phyloP scores from a whole-genome alignment of 35 echinoderm and acorn worm species.

The Chiridota heheva region DNA sequence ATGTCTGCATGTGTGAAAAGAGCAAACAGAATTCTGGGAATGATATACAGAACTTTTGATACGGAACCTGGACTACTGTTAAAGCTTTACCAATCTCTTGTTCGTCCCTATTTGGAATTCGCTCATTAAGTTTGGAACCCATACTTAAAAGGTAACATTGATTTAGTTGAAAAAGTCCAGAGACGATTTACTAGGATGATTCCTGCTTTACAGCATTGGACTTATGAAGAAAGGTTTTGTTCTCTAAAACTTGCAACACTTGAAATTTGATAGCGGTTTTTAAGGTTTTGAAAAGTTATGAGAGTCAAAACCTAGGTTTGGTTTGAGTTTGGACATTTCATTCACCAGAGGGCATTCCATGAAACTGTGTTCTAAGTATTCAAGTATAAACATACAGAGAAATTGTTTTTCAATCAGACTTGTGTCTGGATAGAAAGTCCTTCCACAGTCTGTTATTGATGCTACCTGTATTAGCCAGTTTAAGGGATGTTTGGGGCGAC shows the following conservation, averaged over 20 bases:
- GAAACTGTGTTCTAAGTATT: no score
- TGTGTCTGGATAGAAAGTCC: no score
- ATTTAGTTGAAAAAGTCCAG: slow-evolving; percentile 21
- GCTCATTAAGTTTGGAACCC: slow-evolving; percentile 25
- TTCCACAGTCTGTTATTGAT: no score
- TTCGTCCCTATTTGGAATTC: slow-evolving; percentile 21
- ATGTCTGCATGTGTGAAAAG: neutral
- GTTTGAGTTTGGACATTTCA: no score
- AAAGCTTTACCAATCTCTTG: slow-evolving; percentile 38
- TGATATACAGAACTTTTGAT: neutral
- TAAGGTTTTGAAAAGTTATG: slow-evolving; percentile 14
- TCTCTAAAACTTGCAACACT: slow-evolving; percentile 4
- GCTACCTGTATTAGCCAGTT: no score
- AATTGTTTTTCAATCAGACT: no score
- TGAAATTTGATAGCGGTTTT: slow-evolving; percentile 25
- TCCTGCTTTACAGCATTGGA: slow-evolving; percentile 7
- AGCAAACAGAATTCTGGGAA: slow-evolving; percentile 31
- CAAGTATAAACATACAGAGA: no score
- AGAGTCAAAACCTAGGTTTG: no score
- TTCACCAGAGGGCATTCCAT: no score
- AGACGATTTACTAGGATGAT: slow-evolving; percentile 24
- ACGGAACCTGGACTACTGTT: neutral
- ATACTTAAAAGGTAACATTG: slow-evolving; percentile 18
- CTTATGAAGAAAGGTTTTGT: slow-evolving; percentile 4
- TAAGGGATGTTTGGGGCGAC: no score